Evolutionary conservation across 2,113 vertebrate species (phyloP).

Genomic region (Podarcis muralis): DNA sequence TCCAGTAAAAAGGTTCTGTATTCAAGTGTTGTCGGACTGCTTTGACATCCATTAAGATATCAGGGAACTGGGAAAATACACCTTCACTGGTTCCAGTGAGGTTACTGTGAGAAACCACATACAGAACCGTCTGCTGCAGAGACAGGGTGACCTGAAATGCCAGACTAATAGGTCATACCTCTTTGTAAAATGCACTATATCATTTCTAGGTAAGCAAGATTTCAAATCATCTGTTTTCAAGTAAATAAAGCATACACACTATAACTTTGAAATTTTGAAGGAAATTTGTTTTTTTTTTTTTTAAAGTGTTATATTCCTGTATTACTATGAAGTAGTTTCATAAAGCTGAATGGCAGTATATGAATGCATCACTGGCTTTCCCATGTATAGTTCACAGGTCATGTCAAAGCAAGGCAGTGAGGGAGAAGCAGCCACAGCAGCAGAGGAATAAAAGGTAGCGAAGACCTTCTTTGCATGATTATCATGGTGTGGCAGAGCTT

Average conservation of each 20-base stretch:
- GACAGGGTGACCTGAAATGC: slow-evolving; percentile 74
- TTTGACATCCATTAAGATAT: slow-evolving; percentile 81
- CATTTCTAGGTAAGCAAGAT: not conserved
- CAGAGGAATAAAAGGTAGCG: not conserved
- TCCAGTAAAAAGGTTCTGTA: slow-evolving; percentile 88
- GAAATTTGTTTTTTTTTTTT: not conserved
- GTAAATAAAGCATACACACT: not conserved
- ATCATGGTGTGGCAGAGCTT: not conserved
- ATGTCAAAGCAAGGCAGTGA: not conserved
- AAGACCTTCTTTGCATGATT: not conserved
- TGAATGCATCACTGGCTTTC: not conserved
- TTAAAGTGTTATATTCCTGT: not conserved
- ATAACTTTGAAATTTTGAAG: not conserved
- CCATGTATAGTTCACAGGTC: not conserved
- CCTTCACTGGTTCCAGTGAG: slow-evolving; percentile 81
- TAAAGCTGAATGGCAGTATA: not conserved
- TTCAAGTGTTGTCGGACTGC: slow-evolving; percentile 71
- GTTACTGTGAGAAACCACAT: slow-evolving; percentile 84
- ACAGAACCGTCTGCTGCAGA: slow-evolving; percentile 66
- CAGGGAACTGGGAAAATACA: slow-evolving; percentile 80
- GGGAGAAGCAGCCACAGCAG: too few species aligned
- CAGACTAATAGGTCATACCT: not conserved
- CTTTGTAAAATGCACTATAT: not conserved
- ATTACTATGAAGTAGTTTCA: not conserved
- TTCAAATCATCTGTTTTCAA: not conserved